Base-by-base conservation (phyloP, 1,140 invertebrate genomes). In the Panulirus ornatus region DNA sequence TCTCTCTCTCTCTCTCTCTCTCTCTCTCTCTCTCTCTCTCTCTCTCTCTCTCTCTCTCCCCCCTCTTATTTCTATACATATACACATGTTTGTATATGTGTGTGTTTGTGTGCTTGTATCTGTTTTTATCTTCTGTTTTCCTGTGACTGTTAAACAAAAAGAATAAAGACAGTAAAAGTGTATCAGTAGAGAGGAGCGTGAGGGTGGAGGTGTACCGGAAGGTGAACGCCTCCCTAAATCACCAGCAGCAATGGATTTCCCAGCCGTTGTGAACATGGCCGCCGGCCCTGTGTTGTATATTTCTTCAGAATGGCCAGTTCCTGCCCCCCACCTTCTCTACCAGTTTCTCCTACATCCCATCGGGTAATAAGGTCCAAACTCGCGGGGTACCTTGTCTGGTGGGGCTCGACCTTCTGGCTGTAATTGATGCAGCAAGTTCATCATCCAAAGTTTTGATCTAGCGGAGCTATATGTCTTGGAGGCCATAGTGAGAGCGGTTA, bases 381-480 rank as follows among this genome's bases (percentile, higher is more conserved):
- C 54, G 1, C 11, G 27, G 27, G 16, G n/a, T n/a, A 34, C 30
- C 6, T 34, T 27, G 11, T 1, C 27, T 38, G 16, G 47, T 19
- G 79, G 27, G 47, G 58, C 36, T 63, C 47, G 79, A 82, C 54
- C 54, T 38, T 83, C 22, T 38, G 54, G 81, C 16, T 63, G 16
- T 83, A 66, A 83, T 66, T 83, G 16, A 83, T 63, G 54, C 16
- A 38, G 54, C 54, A 83, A 66, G 81, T 83, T 82, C 79, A 82
- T 82, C 54, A 70, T 9, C 0, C 19, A 36, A 63, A 63, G 54
- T 83, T 66, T 70, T 70, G 38, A 63, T 70, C 54, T 70, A 40
- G 63, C 36, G 44, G 1, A 3, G 42, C 14, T 44, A 73, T 73
- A 36, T 51, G 3, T 47, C 8, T 30, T 2, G 42, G 22, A 51